Percentiles rank a stretch among this genome's conserved stretches.
These are phyloP conservation scores for Diarsia rubi DNA, from an alignment of 2,888 invertebrate genomes.

Conservation along the genomic window DNA sequence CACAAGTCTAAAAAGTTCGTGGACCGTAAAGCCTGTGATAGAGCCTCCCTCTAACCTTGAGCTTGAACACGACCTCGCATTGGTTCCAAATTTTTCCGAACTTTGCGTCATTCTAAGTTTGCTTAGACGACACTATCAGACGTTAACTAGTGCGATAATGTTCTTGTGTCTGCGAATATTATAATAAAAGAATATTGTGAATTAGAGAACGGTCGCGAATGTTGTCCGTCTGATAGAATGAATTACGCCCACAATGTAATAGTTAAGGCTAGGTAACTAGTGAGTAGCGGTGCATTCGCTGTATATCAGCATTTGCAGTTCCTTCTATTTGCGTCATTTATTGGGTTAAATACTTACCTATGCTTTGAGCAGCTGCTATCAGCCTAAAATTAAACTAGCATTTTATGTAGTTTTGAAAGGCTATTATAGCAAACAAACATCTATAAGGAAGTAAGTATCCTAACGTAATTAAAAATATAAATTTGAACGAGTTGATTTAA, in stretches of 20 bases:
- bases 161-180: slow-evolving; percentile 42
- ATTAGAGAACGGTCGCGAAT: slow-evolving; percentile 18
- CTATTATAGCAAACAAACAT: neutral
- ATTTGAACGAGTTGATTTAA: neutral
- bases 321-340: neutral
- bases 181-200: slow-evolving; percentile 8
- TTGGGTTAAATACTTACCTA: neutral
- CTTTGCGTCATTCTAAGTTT: slow-evolving; percentile 56
- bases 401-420: neutral
- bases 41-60: slow-evolving; percentile 57
- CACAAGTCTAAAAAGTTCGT: slow-evolving; percentile 37
- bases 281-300: slow-evolving; percentile 31
- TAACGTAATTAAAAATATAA: neutral
- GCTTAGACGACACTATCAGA: slow-evolving; percentile 47
- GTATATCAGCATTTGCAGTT: too few species aligned
- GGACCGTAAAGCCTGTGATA: slow-evolving; percentile 61
- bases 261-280: slow-evolving; percentile 17
- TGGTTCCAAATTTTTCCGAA: slow-evolving; percentile 41
- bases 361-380: neutral
- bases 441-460: neutral
- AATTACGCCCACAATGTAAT: slow-evolving; percentile 52
- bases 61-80: slow-evolving; percentile 53
- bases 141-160: slow-evolving; percentile 56
- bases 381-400: neutral
- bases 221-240: slow-evolving; percentile 30